Percentiles rank a stretch among this genome's conserved stretches.
These are phyloP conservation scores for Toxotes lorentzi DNA, from an alignment of 2,797 vertebrate genomes.

Conservation along the genomic window DNA sequence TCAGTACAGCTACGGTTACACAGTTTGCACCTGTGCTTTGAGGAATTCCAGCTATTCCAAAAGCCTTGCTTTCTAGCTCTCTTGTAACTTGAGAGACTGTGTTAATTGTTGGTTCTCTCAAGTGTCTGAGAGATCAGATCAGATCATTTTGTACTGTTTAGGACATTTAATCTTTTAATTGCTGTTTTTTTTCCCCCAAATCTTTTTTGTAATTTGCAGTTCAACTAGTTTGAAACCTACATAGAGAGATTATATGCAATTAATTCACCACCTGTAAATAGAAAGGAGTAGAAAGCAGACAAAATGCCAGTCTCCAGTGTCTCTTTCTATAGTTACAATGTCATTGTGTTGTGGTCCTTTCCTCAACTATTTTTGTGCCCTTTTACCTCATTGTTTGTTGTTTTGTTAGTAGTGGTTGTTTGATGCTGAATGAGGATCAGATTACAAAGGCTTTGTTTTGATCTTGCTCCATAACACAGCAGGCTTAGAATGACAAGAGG, in stretches of 20 bases:
- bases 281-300: conserved; percentile 23
- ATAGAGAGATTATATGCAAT: not conserved
- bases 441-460: conserved; percentile 84
- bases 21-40: conserved; percentile 54
- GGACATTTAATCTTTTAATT: conserved; percentile 12
- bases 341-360: conserved; percentile 58
- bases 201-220: not conserved
- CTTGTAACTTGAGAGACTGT: conserved; percentile 61
- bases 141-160: conserved; percentile 14
- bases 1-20: not conserved
- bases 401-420: conserved; percentile 76
- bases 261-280: not conserved
- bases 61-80: conserved; percentile 18
- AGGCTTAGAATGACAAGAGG: conserved; percentile 75
- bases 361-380: conserved; percentile 60
- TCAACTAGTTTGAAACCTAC: not conserved
- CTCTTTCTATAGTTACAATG: conserved; percentile 49
- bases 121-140: conserved; percentile 23
- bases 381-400: conserved; percentile 68
- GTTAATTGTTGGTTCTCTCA: conserved; percentile 40
- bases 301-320: conserved; percentile 38
- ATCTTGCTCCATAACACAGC: conserved; percentile 67
- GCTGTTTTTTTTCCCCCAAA: conserved; percentile 13
- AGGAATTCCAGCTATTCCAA: conserved; percentile 63
- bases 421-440: conserved; percentile 77